Evolutionary conservation across 2,888 invertebrate genomes (phyloP).

Genomic region (Orthosia incerta): DNA sequence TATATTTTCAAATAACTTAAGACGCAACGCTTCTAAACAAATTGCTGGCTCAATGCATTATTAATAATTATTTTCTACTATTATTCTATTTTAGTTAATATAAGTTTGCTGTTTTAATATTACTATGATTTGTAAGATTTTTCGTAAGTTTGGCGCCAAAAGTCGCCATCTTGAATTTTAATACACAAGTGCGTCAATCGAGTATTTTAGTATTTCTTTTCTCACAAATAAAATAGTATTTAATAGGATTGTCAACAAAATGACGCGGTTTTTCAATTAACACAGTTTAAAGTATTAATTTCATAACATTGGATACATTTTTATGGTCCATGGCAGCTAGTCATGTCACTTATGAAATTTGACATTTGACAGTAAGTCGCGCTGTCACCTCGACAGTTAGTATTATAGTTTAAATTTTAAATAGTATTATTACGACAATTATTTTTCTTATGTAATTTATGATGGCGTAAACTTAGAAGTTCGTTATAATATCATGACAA

Average conservation of each 20-base stretch:
- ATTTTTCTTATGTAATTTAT: constrained; percentile 82
- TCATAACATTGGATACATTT: constrained; percentile 63
- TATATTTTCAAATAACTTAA: constrained; percentile 71
- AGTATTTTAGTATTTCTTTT: constrained; percentile 45
- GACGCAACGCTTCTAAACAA: constrained; percentile 80
- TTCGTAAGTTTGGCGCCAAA: constrained; percentile 55
- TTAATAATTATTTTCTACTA: constrained; percentile 72
- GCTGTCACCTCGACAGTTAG: constrained; percentile 76
- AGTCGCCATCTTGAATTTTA: constrained; percentile 63
- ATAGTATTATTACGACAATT: constrained; percentile 72
- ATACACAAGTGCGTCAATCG: constrained; percentile 40
- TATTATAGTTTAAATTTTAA: constrained; percentile 71
- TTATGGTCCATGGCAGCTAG: constrained; percentile 84
- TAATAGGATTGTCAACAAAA: constrained; percentile 48
- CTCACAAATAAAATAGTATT: constrained; percentile 52
- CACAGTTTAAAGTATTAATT: constrained; percentile 60
- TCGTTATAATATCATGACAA: constrained; percentile 89
- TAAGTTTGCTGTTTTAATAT: constrained; percentile 71
- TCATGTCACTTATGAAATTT: constrained; percentile 84
- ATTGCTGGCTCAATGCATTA: constrained; percentile 84
- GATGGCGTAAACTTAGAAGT: constrained; percentile 90
- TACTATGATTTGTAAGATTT: constrained; percentile 54
- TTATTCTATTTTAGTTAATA: constrained; percentile 62
- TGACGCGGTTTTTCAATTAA: constrained; percentile 60
- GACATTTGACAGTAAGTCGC: constrained; percentile 72